These are phyloP conservation scores for Sebastes iracundus DNA, from an alignment of 2,797 vertebrate species.

Conservation along the genomic window DNA sequence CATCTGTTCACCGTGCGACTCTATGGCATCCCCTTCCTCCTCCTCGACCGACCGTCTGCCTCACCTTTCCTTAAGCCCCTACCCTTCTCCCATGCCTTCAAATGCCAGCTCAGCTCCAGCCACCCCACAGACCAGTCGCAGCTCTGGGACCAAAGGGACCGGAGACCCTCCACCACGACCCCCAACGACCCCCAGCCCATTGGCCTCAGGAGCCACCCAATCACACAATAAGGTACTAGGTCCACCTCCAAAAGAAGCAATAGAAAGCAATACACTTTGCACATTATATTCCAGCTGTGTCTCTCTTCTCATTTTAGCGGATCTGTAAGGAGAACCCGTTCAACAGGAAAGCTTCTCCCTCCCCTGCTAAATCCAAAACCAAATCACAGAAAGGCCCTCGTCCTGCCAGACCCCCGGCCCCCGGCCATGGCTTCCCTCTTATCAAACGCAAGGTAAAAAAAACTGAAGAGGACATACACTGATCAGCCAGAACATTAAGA, in stretches of 20 bases:
- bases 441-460: conserved; percentile 95
- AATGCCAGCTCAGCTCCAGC: conserved; percentile 84
- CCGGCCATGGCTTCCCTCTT: conserved; percentile 95
- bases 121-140: conserved; percentile 86
- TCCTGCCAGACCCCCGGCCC: conserved; percentile 93
- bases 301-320: conserved; percentile 76
- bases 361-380: conserved; percentile 74
- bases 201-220: conserved; percentile 67
- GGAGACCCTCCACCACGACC: conserved; percentile 70
- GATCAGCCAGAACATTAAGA: too few relatives aligned
- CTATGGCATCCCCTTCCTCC: conserved; percentile 59
- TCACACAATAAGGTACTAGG: conserved; percentile 74
- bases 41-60: conserved; percentile 60
- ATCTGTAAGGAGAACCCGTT: conserved; percentile 99
- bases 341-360: conserved; percentile 91
- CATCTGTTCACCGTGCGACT: conserved; percentile 80
- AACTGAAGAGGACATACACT: not conserved
- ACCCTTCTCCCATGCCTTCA: conserved; percentile 55
- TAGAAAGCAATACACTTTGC: not conserved
- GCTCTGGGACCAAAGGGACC: conserved; percentile 67
- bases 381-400: conserved; percentile 88
- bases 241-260: not conserved
- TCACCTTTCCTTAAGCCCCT: conserved; percentile 44
- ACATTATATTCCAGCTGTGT: not conserved
- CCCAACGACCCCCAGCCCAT: conserved; percentile 64